Conservation (phyloP, 2,888 invertebrate genomes). For the Tuberolachnus salignus region DNA sequence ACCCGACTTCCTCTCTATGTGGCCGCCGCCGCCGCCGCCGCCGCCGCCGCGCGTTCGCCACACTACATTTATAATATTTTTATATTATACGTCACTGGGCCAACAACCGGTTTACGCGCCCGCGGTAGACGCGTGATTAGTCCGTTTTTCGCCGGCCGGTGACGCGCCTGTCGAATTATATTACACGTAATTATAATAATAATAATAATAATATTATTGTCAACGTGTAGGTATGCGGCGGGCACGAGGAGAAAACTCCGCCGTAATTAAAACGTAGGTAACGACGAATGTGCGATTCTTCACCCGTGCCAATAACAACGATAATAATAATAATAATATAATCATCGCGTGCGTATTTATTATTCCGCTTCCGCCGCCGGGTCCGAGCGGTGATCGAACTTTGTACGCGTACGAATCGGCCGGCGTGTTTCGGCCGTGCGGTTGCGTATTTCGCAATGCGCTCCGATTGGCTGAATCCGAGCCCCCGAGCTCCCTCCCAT, state of each 20-base stretch:
- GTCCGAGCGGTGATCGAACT: neutral
- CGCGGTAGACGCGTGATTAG: neutral
- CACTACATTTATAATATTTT: neutral
- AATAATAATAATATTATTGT: neutral
- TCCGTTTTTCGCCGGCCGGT: neutral
- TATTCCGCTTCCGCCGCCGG: too few species aligned
- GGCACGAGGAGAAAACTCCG: neutral
- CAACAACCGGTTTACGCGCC: slow-evolving; percentile 44
- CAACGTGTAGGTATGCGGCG: neutral
- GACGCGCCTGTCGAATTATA: slow-evolving; percentile 9
- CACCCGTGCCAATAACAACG: neutral
- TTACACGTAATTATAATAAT: neutral
- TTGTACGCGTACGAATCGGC: too few species aligned
- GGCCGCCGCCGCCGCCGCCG: too few species aligned
- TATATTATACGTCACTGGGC: slow-evolving; percentile 41
- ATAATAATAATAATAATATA: neutral
- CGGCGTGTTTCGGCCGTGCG: too few species aligned
- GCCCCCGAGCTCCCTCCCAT: too few species aligned
- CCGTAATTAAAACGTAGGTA: slow-evolving; percentile 35
- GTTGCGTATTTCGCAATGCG: too few species aligned
- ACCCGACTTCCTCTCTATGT: slow-evolving; percentile 46
- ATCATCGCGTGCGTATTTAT: neutral
- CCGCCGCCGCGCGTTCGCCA: neutral
- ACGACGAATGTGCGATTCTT: neutral
- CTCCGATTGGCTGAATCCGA: too few species aligned